Evolutionary conservation across 1,140 invertebrate species (phyloP), one percentile per base, ranked within the genome.

Genomic region (Caenorhabditis brenneri): DNA sequence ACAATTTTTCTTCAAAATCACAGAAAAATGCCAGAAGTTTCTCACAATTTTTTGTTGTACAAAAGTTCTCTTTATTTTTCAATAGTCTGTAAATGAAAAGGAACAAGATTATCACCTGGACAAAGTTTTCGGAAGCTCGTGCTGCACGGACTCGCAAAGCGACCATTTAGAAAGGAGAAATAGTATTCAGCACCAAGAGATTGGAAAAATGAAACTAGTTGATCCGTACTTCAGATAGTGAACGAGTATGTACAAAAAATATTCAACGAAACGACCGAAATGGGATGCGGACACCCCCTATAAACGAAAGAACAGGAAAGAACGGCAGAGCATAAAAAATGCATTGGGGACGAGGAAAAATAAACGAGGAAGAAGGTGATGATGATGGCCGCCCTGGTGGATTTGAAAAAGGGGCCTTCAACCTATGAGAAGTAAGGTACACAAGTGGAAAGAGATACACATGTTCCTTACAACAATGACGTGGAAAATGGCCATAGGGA

Each of bases 241-340:
- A 36, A 65, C 15, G 58, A 65, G 31, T 65, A 36, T 19, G 36
- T 31, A 65, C 29, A 65, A n/a, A 19, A 65, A 10, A 65, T 33
- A 33, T 65, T 33, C 29, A 9, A 36, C 22, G 31, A 65, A 33
- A 36, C 12, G 31, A 19, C 31, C 58, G 19, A 65, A 33, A 65
- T 7, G 15, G 36, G n/a, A 3, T 5, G 27, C n/a, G 24, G 15
- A 74, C 5, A 65, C n/a, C n/a, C n/a, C n/a, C n/a, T n/a, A 65
- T n/a, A 65, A 19, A 36, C 33, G 24, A 27, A 46, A 36, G 46
- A 74, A 74, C 65, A 74, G 65, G 65, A 74, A 74, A 74, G 65
- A 74, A 74, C 65, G 65, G 65, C 12, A 5, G n/a, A 46, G 36
- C 33, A 74, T 74, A 74, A 42, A 74, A 74, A 74, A 74, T 74